Conservation (phyloP, 2,113 vertebrate genomes). For the Alligator sinensis region DNA sequence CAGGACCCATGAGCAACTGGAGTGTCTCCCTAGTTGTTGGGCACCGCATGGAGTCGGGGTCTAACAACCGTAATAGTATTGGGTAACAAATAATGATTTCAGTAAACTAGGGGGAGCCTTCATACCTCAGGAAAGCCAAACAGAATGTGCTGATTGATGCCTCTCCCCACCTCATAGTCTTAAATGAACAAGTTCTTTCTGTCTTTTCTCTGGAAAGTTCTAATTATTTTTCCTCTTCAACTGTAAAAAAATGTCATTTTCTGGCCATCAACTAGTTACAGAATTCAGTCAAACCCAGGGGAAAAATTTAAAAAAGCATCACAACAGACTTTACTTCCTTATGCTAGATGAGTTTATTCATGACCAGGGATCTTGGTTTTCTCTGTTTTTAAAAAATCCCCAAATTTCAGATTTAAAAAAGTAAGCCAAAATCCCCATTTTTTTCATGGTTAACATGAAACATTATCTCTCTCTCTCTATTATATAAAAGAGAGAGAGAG, state of each 20-base stretch:
- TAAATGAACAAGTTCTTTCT: constrained; percentile 13
- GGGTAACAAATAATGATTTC: constrained; percentile 47
- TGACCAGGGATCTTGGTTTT: neutral
- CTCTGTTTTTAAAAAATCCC: too few relatives aligned
- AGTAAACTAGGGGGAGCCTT: constrained; percentile 34
- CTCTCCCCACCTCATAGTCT: neutral
- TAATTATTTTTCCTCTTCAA: constrained; percentile 28
- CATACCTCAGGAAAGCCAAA: neutral
- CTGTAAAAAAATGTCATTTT: constrained; percentile 22
- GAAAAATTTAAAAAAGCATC: neutral
- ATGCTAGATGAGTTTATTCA: neutral
- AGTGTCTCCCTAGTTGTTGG: too few relatives aligned
- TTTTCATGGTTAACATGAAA: too few relatives aligned
- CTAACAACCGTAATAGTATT: too few relatives aligned
- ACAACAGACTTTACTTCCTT: neutral
- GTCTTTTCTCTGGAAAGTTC: constrained; percentile 3
- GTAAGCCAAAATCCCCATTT: too few relatives aligned
- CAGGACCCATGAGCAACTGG: too few relatives aligned
- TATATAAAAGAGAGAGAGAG: too few relatives aligned
- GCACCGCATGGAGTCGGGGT: too few relatives aligned
- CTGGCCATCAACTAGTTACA: constrained; percentile 28
- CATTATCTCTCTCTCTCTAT: neutral
- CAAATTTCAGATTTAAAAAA: too few relatives aligned
- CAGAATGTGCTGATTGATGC: neutral
- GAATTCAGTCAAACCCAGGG: neutral